Evolutionary conservation across 1,140 invertebrate genomes (phyloP).

Genomic region (Magallana gigas): DNA sequence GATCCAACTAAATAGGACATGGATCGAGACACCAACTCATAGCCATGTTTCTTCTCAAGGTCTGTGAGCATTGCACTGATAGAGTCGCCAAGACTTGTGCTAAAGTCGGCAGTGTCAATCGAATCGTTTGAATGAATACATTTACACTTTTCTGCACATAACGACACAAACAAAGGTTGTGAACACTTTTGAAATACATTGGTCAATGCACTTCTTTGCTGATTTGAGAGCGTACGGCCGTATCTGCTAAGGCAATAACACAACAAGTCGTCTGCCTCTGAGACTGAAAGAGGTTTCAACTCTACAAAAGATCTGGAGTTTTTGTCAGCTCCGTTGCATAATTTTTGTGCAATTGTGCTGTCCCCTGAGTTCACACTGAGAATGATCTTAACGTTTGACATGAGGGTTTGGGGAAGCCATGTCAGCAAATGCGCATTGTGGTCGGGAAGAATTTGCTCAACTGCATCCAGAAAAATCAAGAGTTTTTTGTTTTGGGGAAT

Average conservation of each 20-base stretch:
- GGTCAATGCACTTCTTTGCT: slow-evolving; percentile 83
- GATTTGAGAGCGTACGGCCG: slow-evolving; percentile 59
- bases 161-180: slow-evolving; percentile 68
- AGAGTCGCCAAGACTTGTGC: slow-evolving; percentile 57
- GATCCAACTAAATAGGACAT: slow-evolving; percentile 85
- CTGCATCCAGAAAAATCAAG: slow-evolving; percentile 73
- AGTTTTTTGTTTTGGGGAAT: slow-evolving; percentile 66
- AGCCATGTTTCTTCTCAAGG: slow-evolving; percentile 71
- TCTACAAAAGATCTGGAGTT: slow-evolving; percentile 65
- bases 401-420: slow-evolving; percentile 74
- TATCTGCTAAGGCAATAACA: slow-evolving; percentile 62
- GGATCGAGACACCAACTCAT: slow-evolving; percentile 82
- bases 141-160: slow-evolving; percentile 66
- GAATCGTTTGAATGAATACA: slow-evolving; percentile 60
- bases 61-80: slow-evolving; percentile 64
- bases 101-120: slow-evolving; percentile 46
- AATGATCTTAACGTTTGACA: slow-evolving; percentile 74
- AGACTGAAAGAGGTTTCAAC: slow-evolving; percentile 57
- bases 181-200: slow-evolving; percentile 65
- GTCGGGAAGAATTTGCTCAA: slow-evolving; percentile 72
- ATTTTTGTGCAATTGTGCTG: slow-evolving; percentile 62
- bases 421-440: slow-evolving; percentile 68
- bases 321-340: slow-evolving; percentile 61
- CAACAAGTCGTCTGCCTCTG: slow-evolving; percentile 66
- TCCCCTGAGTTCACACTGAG: slow-evolving; percentile 65